Percentiles rank a stretch among this genome's conserved stretches.
Conservation (phyloP, 2,113 vertebrate genomes). For the Vulpes ferrilata region DNA sequence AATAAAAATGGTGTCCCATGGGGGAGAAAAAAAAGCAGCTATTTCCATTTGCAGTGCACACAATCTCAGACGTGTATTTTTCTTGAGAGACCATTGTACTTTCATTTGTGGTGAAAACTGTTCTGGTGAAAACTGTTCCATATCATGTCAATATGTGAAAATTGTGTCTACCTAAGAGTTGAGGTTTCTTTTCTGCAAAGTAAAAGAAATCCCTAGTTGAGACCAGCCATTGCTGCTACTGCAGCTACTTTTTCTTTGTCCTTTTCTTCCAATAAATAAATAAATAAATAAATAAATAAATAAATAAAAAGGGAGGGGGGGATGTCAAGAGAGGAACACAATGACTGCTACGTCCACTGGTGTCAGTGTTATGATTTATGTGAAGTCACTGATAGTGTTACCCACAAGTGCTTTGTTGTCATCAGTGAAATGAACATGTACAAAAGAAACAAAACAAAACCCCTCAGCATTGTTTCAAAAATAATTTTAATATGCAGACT, state of each 20-base stretch:
- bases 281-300: background rate
- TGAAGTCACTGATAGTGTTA: background rate
- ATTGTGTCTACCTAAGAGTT: background rate
- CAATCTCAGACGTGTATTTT: background rate
- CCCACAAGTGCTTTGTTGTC: background rate
- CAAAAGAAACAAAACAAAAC: background rate
- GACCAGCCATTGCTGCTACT: no score
- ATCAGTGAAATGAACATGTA: background rate
- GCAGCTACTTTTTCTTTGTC: no score
- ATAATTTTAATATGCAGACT: background rate
- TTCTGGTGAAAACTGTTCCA: background rate
- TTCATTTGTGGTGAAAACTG: background rate
- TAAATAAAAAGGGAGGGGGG: no score
- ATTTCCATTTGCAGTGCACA: background rate
- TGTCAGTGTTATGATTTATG: background rate
- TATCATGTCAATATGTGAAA: background rate
- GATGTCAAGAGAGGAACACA: background rate
- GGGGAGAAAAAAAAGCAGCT: background rate
- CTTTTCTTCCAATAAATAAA: no score
- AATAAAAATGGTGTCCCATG: background rate
- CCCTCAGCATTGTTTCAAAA: background rate
- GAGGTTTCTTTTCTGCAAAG: background rate
- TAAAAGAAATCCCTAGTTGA: background rate
- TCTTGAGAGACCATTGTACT: background rate
- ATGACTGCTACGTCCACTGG: fast-evolving